Conservation (phyloP, 2,888 invertebrate genomes). For the Mythimna albipuncta region DNA sequence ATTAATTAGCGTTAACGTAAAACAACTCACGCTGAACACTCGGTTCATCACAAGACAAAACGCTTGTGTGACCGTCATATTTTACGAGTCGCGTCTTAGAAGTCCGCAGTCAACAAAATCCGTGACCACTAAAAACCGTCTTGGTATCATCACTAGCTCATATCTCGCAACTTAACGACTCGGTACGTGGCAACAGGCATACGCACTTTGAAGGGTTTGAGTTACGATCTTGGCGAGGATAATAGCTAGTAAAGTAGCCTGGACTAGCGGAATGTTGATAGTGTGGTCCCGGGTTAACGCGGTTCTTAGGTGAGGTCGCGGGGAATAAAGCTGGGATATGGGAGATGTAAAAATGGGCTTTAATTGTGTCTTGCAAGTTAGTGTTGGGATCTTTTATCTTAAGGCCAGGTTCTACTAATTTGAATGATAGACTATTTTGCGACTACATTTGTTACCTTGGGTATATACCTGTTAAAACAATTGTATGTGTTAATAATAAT, state of each 20-base stretch:
- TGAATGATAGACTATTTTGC: too few species aligned
- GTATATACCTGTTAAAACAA: too few species aligned
- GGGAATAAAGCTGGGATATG: background rate
- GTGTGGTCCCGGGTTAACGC: constrained; percentile 38
- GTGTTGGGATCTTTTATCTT: background rate
- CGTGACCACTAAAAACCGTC: constrained; percentile 20
- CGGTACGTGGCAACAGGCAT: constrained; percentile 67
- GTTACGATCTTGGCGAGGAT: constrained; percentile 61
- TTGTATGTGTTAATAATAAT: too few species aligned
- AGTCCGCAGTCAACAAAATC: constrained; percentile 12
- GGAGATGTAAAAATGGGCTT: constrained; percentile 1
- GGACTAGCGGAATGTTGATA: constrained; percentile 46
- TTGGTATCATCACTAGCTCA: constrained; percentile 46
- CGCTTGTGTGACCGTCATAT: background rate
- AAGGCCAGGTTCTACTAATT: too few species aligned
- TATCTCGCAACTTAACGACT: constrained; percentile 64
- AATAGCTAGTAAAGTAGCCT: constrained; percentile 62
- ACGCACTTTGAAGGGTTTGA: constrained; percentile 71
- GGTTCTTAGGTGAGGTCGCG: constrained; percentile 20
- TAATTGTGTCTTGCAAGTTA: constrained; percentile 1
- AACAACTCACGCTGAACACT: too few species aligned
- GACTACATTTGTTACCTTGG: too few species aligned
- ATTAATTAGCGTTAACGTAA: too few species aligned
- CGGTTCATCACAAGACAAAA: background rate
- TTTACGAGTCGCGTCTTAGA: background rate